Base-by-base conservation (phyloP, 2,113 vertebrate species). In the Anoura caudifer region DNA sequence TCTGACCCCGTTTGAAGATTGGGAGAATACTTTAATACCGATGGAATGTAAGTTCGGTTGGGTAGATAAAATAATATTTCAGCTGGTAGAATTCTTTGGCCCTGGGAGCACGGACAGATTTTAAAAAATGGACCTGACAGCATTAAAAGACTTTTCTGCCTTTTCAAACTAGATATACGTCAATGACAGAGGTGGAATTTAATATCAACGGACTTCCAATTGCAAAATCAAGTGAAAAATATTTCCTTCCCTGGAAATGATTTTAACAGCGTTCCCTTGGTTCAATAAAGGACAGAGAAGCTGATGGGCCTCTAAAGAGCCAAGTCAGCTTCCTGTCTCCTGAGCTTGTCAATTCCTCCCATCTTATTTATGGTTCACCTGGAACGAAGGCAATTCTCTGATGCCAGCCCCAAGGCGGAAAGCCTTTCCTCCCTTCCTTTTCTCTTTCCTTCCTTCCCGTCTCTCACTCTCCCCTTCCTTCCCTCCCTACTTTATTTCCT, bases 161-260 rank as follows among this genome's bases (percentile, higher is more conserved):
- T 96, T 91, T 97, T 82, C 76, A 94, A 96, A 89, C 63, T 63
- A 90, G 72, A 79, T 85, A 76, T 16, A 63, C 80, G 17, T 61
- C 95, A 91, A 92, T 72, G 33, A 65, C 95, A 94, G 93, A 83
- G 50, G 63, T 77, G 22, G 41, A 83, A 96, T 97, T 93, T 95
- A 97, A 70, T 82, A 94, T 56, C 52, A 86, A 95, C 94, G 19
- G 69, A 65, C 56, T 86, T 94, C 79, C 83, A 94, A 96, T 70
- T 82, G 56, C 61, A 88, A 41, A 92, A 90, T 26, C 45, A 75
- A 50, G 43, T 76, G 65, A 93, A 85, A 82, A 90, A 2, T 86
- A 86, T 86, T 50, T 56, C 61, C 36, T 82, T 24, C 20, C 36
- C 8, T 84, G 43, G 86, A 91, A 95, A 91, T 76, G 90, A 79